These are phyloP conservation scores for Antechinus stuartii DNA, from an alignment of 2,113 vertebrate species.

Conservation along the genomic window DNA sequence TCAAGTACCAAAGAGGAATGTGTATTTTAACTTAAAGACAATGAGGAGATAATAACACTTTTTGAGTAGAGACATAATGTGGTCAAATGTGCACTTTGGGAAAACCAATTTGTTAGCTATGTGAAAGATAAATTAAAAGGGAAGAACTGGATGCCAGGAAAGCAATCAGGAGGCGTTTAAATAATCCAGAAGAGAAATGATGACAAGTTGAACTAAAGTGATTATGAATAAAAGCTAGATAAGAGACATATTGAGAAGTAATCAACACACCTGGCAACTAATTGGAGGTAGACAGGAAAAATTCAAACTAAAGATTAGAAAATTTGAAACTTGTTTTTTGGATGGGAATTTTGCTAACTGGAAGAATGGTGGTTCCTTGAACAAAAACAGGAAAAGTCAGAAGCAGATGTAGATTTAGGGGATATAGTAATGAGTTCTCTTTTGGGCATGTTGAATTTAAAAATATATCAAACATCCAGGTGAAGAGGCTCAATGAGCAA, in stretches of 20 bases:
- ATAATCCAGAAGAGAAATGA: not conserved
- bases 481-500: not conserved
- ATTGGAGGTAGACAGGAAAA: not conserved
- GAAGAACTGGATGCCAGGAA: not conserved
- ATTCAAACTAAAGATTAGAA: not conserved
- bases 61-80: not conserved
- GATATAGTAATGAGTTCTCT: not conserved
- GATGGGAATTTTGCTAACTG: not conserved
- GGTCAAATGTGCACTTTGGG: not conserved
- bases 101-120: not conserved
- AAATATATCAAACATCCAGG: not conserved
- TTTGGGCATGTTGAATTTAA: not conserved
- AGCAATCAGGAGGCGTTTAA: not conserved
- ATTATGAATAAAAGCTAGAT: not conserved
- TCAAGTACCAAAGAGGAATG: not conserved
- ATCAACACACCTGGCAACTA: not conserved
- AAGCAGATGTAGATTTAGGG: not conserved
- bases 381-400: not conserved
- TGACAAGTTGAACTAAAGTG: not conserved
- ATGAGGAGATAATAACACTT: not conserved
- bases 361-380: not conserved
- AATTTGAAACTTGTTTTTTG: not conserved
- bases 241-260: not conserved
- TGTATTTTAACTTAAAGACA: not conserved
- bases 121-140: not conserved